Evolutionary conservation across 2,888 invertebrate species (phyloP).

Genomic region (Folsomia candida): DNA sequence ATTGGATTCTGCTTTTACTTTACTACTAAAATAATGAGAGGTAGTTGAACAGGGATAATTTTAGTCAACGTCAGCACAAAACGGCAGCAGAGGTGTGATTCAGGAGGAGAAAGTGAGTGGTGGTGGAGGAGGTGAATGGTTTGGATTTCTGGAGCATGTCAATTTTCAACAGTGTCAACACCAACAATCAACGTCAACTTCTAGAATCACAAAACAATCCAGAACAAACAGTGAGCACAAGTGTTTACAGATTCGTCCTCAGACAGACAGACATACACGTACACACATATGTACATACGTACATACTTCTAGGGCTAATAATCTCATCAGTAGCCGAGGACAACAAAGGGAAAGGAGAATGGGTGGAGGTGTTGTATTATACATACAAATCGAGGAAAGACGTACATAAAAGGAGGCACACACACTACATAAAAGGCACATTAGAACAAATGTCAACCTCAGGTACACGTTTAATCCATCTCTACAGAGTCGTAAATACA

Average conservation of each 20-base stretch:
- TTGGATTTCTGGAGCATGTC: neutral
- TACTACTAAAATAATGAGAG: too few relatives aligned
- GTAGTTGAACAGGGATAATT: too few relatives aligned
- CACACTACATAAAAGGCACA: too few relatives aligned
- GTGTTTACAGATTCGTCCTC: neutral
- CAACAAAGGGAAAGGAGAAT: neutral
- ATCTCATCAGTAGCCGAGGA: neutral
- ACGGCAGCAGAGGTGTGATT: too few relatives aligned
- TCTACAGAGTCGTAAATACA: too few relatives aligned
- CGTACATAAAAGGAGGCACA: too few relatives aligned
- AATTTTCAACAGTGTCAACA: conserved; percentile 13
- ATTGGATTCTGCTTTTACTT: too few relatives aligned
- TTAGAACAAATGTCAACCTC: too few relatives aligned
- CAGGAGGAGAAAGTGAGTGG: neutral
- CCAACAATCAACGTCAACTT: conserved; percentile 16
- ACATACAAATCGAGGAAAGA: neutral
- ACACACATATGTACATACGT: too few relatives aligned
- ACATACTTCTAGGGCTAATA: neutral
- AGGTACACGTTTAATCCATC: too few relatives aligned
- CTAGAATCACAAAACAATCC: conserved; percentile 6
- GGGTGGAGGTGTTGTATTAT: neutral
- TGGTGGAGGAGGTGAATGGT: conserved; percentile 2
- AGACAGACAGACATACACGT: too few relatives aligned
- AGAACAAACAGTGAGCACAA: neutral
- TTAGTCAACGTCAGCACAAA: too few relatives aligned